These are phyloP conservation scores for Unio pictorum DNA, from an alignment of 2,888 invertebrate species.

Conservation along the genomic window DNA sequence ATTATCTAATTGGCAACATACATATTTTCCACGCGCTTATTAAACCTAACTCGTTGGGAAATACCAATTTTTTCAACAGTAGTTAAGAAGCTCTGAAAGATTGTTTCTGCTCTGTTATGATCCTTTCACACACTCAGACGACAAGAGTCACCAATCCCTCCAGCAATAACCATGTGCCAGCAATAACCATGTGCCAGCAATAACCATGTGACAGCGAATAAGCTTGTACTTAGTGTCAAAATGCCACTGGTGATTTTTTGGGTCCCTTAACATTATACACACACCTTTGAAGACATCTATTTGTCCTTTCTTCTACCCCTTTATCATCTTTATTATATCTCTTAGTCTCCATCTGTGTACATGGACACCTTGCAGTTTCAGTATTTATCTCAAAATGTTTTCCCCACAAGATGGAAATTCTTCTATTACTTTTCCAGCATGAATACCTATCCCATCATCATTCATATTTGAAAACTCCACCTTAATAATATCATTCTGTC, in stretches of 20 bases:
- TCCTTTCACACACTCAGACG: constrained; percentile 14
- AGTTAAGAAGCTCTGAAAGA: constrained; percentile 14
- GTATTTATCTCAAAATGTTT: no score
- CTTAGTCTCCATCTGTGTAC: no score
- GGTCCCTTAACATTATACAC: not conserved
- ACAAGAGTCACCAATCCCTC: constrained; percentile 29
- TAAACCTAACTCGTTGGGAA: constrained; percentile 3
- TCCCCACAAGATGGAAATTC: no score
- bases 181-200: constrained; percentile 22
- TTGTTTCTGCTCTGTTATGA: constrained; percentile 27
- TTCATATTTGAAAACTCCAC: no score
- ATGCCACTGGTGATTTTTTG: constrained; percentile 24
- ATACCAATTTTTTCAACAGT: constrained; percentile 10
- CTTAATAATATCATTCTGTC: no score
- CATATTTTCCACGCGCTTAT: constrained; percentile 22
- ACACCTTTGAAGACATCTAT: no score
- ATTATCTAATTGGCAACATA: constrained; percentile 20
- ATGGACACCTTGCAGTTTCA: no score
- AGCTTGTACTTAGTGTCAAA: constrained; percentile 30
- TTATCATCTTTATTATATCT: no score
- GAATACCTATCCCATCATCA: no score
- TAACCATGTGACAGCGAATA: constrained; percentile 25
- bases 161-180: constrained; percentile 24
- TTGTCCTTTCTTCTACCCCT: no score
- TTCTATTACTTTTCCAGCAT: no score